Base-by-base conservation (phyloP, 1,140 invertebrate genomes). In the Sipha flava region DNA sequence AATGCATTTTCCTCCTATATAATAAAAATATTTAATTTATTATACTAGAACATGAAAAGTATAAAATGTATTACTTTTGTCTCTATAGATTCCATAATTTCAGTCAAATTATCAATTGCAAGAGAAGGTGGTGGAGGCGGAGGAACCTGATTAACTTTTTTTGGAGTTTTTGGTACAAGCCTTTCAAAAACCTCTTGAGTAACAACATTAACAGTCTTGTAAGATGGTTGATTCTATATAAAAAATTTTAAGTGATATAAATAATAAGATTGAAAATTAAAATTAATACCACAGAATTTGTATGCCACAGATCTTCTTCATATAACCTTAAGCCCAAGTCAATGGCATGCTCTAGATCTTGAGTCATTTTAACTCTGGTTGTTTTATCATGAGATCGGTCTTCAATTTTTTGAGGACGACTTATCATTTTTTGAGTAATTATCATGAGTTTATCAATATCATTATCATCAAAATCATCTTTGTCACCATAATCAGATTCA, bases 371-470 rank as follows among this genome's bases (percentile, higher is more conserved):
- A 18, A 93, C 93, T 79, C 94, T 87, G 0, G 92, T 92, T 49
- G 89, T 91, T 89, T 90, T 94, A 82, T 95, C 93, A 7, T 93
- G 93, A 31, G 94, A 95, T 52, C 95, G 89, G 88, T 96, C 94
- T 29, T 89, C 89, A 49, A 87, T 86, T 80, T 90, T 86, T 2
- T 86, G 86, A 4, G 88, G 83, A 80, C 82, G 85, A 72, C 86
- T 88, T 23, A 77, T 77, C 52, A 29, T 43, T 80, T 89, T 91
- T 89, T 98, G 97, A 3, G 96, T 97, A 23, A 99, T 95, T 82
- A 99, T 98, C 18, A 99, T 88, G 80, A 99, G 89, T 85, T 98
- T 96, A 83, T 96, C 95, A 62, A 99, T 91, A 85, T 98, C 95
- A 82, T 91, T 89, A 87, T 99, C 97, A 81, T 93, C 93, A 80